phyloP scores from a whole-genome alignment of 2,888 invertebrate genomes.

The Eulithis prunata region DNA sequence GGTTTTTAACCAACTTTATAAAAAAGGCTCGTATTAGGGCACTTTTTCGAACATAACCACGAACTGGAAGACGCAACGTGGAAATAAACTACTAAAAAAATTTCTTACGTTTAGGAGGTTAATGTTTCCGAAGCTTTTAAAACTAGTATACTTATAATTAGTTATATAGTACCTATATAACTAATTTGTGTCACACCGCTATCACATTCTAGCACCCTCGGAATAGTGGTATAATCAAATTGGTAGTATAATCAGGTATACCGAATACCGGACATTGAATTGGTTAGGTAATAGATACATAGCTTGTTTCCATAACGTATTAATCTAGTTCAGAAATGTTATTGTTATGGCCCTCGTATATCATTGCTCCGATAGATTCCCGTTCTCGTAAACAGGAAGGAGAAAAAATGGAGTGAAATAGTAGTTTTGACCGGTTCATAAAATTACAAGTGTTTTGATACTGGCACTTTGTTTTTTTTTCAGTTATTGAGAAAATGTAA shows the following conservation, averaged over 20 bases:
- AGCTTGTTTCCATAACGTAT: constrained; percentile 14
- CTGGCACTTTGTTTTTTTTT: neutral
- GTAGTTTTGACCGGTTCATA: constrained; percentile 2
- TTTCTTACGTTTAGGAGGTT: too few species aligned
- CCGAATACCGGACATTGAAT: constrained; percentile 6
- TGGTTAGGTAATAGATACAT: constrained; percentile 10
- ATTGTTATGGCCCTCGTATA: constrained; percentile 22
- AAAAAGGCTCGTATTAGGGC: too few species aligned
- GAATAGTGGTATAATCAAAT: constrained; percentile 9
- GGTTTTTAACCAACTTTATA: too few species aligned
- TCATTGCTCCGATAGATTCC: constrained; percentile 16
- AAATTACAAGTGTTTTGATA: constrained; percentile 2
- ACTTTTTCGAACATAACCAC: too few species aligned
- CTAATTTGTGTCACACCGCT: neutral
- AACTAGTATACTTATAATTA: neutral
- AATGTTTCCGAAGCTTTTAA: too few species aligned
- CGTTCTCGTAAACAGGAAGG: constrained; percentile 25
- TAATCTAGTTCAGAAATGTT: constrained; percentile 21
- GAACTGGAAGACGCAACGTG: too few species aligned
- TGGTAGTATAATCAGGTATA: constrained; percentile 2
- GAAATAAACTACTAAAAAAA: too few species aligned
- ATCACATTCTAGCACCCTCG: constrained; percentile 13
- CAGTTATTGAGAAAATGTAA: too few species aligned
- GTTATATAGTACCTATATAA: neutral
- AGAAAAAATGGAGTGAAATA: constrained; percentile 17